Evolutionary conservation across 2,797 vertebrate genomes (phyloP), one percentile per base, ranked within the genome.

Genomic region (Aplochiton taeniatus): DNA sequence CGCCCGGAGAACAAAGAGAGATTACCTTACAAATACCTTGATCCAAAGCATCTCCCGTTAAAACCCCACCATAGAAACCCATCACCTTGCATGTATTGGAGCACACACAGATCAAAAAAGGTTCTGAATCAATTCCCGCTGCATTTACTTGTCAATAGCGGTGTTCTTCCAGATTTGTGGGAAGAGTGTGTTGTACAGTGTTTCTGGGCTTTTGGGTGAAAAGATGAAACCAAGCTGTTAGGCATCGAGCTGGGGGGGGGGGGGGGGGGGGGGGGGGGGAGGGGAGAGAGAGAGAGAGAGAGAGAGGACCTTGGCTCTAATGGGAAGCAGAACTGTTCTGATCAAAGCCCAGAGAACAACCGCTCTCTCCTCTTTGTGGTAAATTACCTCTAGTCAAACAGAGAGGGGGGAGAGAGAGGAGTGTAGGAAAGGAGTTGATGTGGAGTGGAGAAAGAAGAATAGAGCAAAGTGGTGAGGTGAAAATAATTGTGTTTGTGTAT

Each of bases 291-390:
- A 20, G 18, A 14, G 20, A 55, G 53, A 47, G 9, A 4, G 18
- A 6, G 19, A 61, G 66, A 84, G 71, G 57, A 65, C 63, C 55
- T 62, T 19, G 58, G 49, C 57, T 71, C 43, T 82, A 86, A 88
- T 84, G 78, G 64, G 75, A 90, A 86, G 76, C 88, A 89, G 88
- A 81, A 53, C 54, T 9, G 9, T 70, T 46, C 43, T 75, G 78
- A 89, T 88, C 84, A 89, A 90, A 90, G 85, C 67, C 41, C 61
- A 48, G 50, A 67, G 65, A 57, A 47, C 60, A 67, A 59, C 58
- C 58, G 19, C 10, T 7, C 65, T 55, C 66, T 55, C 71, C 61
- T 67, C 55, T 5, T 56, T 61, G 59, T 31, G 44, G 79, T 82
- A 71, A 78, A 86, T 83, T 66, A 83, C 73, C 56, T 68, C 59